Evolutionary conservation across 2,113 vertebrate genomes (phyloP).

Genomic region (Myotis brandtii): DNA sequence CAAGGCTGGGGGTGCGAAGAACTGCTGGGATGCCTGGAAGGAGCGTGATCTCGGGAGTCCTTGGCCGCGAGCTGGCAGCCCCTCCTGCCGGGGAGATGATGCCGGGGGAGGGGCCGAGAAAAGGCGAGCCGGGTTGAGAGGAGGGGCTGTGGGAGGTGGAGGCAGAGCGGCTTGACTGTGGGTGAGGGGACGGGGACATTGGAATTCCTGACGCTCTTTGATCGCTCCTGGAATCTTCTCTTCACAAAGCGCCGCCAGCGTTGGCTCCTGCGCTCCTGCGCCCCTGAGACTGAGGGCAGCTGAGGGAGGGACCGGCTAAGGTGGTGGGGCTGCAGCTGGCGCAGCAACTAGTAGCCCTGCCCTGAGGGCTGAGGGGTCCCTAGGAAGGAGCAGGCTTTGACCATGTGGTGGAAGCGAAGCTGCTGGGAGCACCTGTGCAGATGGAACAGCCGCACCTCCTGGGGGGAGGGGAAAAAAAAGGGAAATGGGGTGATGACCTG

Average conservation of each 20-base stretch:
- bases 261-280: too few species aligned
- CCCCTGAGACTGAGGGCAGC: not conserved
- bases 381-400: not conserved
- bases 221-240: not conserved
- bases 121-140: fast-evolving
- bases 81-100: not conserved
- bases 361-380: not conserved
- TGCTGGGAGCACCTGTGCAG: not conserved
- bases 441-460: too few species aligned
- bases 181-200: not conserved
- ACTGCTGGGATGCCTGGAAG: not conserved
- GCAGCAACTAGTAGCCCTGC: not conserved
- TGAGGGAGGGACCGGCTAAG: not conserved
- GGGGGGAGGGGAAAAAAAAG: not conserved
- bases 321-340: not conserved
- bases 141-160: too few species aligned
- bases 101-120: fast-evolving
- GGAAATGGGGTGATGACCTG: not conserved
- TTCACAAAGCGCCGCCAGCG: not conserved
- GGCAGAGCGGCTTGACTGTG: fast-evolving
- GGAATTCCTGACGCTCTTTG: not conserved
- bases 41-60: not conserved
- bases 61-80: not conserved
- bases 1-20: not conserved
- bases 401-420: not conserved